Evolutionary conservation across 2,888 invertebrate species (phyloP).

Genomic region (Nowickia ferox): DNA sequence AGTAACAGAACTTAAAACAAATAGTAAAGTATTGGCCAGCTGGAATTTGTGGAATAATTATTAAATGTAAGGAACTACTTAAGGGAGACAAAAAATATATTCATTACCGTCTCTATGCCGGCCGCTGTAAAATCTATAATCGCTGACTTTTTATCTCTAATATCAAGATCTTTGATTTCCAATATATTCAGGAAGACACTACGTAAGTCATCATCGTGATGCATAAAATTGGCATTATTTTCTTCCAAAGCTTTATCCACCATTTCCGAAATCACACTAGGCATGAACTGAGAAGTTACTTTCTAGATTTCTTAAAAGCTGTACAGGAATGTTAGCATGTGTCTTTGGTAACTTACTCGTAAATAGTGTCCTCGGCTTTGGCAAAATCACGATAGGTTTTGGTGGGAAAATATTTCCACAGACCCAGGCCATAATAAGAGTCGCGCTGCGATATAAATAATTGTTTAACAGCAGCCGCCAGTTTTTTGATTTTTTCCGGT

Average conservation of each 20-base stretch:
- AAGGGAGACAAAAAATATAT: neutral
- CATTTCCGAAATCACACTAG: slow-evolving; percentile 90
- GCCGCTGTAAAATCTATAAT: slow-evolving; percentile 94
- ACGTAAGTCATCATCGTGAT: slow-evolving; percentile 83
- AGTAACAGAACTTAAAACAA: slow-evolving; percentile 90
- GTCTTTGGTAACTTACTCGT: slow-evolving; percentile 85
- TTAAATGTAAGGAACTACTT: neutral
- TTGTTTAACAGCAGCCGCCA: slow-evolving; percentile 90
- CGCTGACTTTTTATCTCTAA: slow-evolving; percentile 92
- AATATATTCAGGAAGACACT: slow-evolving; percentile 91
- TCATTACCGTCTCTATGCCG: slow-evolving; percentile 91
- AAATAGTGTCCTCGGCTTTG: slow-evolving; percentile 90
- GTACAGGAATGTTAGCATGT: slow-evolving; percentile 52
- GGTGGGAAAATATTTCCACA: slow-evolving; percentile 92
- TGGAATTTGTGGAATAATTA: slow-evolving; percentile 79
- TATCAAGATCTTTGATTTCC: slow-evolving; percentile 88
- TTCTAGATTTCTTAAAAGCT: slow-evolving; percentile 71
- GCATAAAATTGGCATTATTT: slow-evolving; percentile 84
- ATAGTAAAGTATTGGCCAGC: slow-evolving; percentile 92
- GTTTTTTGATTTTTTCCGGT: slow-evolving; percentile 85
- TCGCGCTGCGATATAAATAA: slow-evolving; percentile 91
- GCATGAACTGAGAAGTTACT: slow-evolving; percentile 73
- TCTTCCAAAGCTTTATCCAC: slow-evolving; percentile 88
- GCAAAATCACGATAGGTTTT: slow-evolving; percentile 88
- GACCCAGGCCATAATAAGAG: slow-evolving; percentile 90